Evolutionary conservation across 2,113 vertebrate genomes (phyloP).

Genomic region (Fregata magnificens): DNA sequence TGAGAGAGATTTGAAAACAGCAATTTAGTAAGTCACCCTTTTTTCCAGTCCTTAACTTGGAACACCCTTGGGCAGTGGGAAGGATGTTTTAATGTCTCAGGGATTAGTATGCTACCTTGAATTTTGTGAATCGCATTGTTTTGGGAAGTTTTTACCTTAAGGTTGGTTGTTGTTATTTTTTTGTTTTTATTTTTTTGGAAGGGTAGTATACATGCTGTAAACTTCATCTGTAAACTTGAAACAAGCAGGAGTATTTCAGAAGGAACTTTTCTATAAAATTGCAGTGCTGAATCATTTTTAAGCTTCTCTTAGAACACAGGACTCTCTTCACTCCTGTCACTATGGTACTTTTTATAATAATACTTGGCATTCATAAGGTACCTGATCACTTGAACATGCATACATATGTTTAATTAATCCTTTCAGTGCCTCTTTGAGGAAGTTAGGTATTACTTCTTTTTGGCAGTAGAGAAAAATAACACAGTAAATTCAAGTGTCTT

Average conservation of each 20-base stretch:
- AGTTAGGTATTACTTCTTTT: neutral
- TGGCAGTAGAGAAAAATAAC: neutral
- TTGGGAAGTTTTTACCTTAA: neutral
- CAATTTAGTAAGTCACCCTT: neutral
- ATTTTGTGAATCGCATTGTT: neutral
- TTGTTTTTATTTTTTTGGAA: neutral
- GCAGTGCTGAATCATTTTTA: neutral
- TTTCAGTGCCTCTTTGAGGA: neutral
- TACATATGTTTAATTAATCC: constrained; percentile 16
- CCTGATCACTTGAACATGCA: neutral
- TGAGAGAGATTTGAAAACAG: neutral
- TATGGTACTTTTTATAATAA: neutral
- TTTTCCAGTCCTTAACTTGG: neutral
- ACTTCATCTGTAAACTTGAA: neutral
- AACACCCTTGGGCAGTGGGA: neutral
- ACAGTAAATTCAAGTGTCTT: neutral
- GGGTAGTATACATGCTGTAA: neutral
- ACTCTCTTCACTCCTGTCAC: neutral
- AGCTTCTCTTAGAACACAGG: neutral
- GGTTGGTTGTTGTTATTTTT: too few relatives aligned
- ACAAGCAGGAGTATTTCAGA: neutral
- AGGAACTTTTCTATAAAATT: neutral
- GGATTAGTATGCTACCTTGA: neutral
- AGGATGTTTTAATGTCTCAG: neutral
- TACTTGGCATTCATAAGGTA: neutral